Evolutionary conservation across 2,113 vertebrate genomes (phyloP), one percentile per base, ranked within the genome.

Genomic region (Cynoglossus semilaevis): DNA sequence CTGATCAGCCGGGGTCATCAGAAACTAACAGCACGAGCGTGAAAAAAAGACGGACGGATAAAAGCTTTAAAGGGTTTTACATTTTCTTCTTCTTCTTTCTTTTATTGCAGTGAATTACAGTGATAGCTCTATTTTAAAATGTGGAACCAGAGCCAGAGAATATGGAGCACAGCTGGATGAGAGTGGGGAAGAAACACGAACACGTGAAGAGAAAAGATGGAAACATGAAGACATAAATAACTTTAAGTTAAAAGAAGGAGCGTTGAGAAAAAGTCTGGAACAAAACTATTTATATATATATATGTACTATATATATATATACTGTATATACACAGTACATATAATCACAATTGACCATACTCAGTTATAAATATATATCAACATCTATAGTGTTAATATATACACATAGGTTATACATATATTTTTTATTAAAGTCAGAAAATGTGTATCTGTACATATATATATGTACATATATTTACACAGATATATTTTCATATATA

Each of bases 121-220:
- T 15, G 49, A 80, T 53, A 37, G 62, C 67, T 77, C 48, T 55
- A 64, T 80, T 64, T 77, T 35, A 16, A 34, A 50, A 34, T 50
- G 2, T 80, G 55, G 35, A 58, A 64, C n/a, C 5, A 41, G 49
- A 37, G 2, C 47, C 9, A n/a, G 35, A 79, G 22, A 70, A 83
- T 77, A 62, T 83, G 79, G 68, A 70, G 55, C 51, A 19, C 79
- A 80, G 82, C 80, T 88, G 86, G 76, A 75, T 45, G 7, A 48
- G 15, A 45, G 38, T 1, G 52, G 60, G 58, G 47, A 63, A 49
- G 29, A 49, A 18, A 58, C 14, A 4, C n/a, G 53, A 2, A 15
- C 36, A 63, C 37, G 37, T 0, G 50, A 50, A 61, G 65, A 40
- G 29, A 22, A 37, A 22, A 52, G 8, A 5, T 13, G 2, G n/a